Evolutionary conservation across 2,888 invertebrate species (phyloP).

Genomic region (Empis livida): DNA sequence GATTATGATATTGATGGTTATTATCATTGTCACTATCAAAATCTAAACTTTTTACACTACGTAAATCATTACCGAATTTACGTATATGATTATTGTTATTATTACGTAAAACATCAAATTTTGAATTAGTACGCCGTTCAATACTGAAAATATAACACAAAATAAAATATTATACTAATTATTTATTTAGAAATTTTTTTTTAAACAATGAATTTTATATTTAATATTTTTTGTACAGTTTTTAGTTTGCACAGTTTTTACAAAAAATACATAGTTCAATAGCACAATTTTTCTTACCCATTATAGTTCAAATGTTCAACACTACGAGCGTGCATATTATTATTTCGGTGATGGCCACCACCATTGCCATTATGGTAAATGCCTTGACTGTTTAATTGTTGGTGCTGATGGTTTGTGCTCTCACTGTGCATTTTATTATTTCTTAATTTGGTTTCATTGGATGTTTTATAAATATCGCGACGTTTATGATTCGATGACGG

Average conservation of each 20-base stretch:
- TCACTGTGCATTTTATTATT: slow-evolving; percentile 4
- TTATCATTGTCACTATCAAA: slow-evolving; percentile 63
- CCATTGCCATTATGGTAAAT: slow-evolving; percentile 4
- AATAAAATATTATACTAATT: too few relatives aligned
- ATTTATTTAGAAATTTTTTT: too few relatives aligned
- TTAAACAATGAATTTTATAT: neutral
- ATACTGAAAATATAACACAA: too few relatives aligned
- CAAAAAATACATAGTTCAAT: too few relatives aligned
- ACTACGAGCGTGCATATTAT: slow-evolving; percentile 29
- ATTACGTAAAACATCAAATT: slow-evolving; percentile 22
- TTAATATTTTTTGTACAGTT: too few relatives aligned
- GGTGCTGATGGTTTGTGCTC: slow-evolving; percentile 6
- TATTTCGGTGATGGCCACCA: neutral
- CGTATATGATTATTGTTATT: slow-evolving; percentile 15
- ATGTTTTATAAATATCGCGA: slow-evolving; percentile 16
- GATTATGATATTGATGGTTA: slow-evolving; percentile 29
- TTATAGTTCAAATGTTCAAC: slow-evolving; percentile 33
- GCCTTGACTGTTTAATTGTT: slow-evolving; percentile 5
- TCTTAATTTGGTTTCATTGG: too few relatives aligned
- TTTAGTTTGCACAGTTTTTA: neutral
- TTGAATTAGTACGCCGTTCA: slow-evolving; percentile 23
- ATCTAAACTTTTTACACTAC: slow-evolving; percentile 61
- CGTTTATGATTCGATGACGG: slow-evolving; percentile 21
- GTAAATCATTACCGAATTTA: slow-evolving; percentile 18
- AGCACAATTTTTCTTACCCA: slow-evolving; percentile 25